Percentiles rank a stretch among this genome's conserved stretches.
These are phyloP conservation scores for Cepaea nemoralis DNA, from an alignment of 1,140 invertebrate genomes.

Conservation along the genomic window DNA sequence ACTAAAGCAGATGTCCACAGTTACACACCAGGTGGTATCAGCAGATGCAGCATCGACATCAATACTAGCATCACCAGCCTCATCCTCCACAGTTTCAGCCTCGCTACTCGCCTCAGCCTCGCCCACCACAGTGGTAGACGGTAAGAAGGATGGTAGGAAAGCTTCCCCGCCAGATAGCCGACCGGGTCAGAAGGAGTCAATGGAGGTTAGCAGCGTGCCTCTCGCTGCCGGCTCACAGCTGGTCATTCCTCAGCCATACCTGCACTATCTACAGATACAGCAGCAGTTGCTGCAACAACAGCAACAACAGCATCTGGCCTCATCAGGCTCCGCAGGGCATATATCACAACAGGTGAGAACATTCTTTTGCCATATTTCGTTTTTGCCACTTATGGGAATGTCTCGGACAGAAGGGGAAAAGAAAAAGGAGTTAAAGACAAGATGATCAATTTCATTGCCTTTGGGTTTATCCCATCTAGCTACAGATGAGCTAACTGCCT, in stretches of 20 bases:
- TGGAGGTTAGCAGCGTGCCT: not conserved
- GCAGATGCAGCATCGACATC: constrained; percentile 24
- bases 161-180: not conserved
- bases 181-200: not conserved
- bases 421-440: too few species aligned
- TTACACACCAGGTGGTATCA: constrained; percentile 22
- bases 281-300: constrained; percentile 46
- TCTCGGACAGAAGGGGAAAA: too few species aligned
- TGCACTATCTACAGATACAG: constrained; percentile 50
- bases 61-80: constrained; percentile 15
- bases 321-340: not conserved
- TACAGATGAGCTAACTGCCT: too few species aligned
- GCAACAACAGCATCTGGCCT: not conserved
- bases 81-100: not conserved
- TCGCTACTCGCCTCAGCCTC: not conserved
- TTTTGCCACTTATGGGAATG: too few species aligned
- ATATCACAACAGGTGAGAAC: not conserved
- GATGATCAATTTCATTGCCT: too few species aligned
- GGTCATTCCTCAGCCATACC: constrained; percentile 53
- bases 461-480: too few species aligned
- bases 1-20: constrained; percentile 35
- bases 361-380: too few species aligned
- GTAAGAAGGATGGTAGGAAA: constrained; percentile 7
- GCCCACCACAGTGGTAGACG: not conserved
- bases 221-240: constrained; percentile 28